Percentiles rank a stretch among this genome's conserved stretches.
Evolutionary conservation across 2,888 invertebrate species (phyloP).

Genomic region (Caenorhabditis sp.): DNA sequence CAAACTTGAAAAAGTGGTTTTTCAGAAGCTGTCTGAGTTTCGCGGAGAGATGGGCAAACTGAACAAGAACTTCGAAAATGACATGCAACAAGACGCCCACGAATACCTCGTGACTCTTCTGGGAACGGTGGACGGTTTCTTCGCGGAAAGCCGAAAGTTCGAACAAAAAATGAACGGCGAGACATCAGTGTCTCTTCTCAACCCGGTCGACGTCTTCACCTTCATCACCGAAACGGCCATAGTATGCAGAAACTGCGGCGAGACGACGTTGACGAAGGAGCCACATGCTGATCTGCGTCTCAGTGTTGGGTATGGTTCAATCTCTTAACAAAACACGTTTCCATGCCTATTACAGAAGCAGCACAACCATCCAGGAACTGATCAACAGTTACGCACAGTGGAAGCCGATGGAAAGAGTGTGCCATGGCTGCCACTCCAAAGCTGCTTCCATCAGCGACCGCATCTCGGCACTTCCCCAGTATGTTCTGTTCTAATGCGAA

Average conservation of each 20-base stretch:
- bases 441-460: background rate
- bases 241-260: background rate
- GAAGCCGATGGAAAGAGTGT: background rate
- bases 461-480: background rate
- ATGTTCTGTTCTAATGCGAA: background rate
- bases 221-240: background rate
- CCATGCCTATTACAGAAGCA: background rate
- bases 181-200: background rate
- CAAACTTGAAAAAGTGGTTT: no score
- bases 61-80: background rate
- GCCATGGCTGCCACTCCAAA: background rate
- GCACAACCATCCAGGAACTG: background rate
- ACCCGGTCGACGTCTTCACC: background rate
- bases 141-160: background rate
- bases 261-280: background rate
- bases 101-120: constrained; percentile 19
- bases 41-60: background rate
- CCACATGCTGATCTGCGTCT: background rate
- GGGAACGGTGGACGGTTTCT: background rate
- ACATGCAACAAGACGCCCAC: constrained; percentile 38
- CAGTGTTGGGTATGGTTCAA: background rate
- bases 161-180: background rate
- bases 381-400: background rate
- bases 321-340: background rate
- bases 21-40: background rate